Conservation (phyloP, 2,888 invertebrate genomes). For the Leptopilina myrica region DNA sequence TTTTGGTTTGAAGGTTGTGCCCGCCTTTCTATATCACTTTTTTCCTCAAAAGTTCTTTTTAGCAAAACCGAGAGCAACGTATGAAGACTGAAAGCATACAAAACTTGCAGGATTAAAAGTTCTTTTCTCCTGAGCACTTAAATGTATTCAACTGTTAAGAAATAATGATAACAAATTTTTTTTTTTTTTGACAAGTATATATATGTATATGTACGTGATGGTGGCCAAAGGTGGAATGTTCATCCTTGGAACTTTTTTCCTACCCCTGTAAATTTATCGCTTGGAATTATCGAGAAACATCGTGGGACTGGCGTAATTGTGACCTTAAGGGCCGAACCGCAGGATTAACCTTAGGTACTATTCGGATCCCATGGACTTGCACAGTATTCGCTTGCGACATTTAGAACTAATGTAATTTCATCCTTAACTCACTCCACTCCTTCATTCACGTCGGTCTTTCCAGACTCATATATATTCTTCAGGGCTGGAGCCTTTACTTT, state of each 20-base stretch:
- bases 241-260: slow-evolving; percentile 10
- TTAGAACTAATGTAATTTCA: slow-evolving; percentile 34
- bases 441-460: slow-evolving; percentile 22
- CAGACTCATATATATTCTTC: slow-evolving; percentile 11
- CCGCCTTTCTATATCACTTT: slow-evolving; percentile 11
- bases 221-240: not conserved
- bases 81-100: slow-evolving; percentile 24
- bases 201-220: too few relatives aligned
- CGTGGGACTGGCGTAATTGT: slow-evolving; percentile 25
- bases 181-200: slow-evolving; percentile 17
- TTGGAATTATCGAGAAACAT: slow-evolving; percentile 22
- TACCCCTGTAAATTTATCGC: slow-evolving; percentile 23
- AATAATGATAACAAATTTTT: slow-evolving; percentile 31
- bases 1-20: not conserved
- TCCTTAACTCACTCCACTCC: slow-evolving; percentile 15
- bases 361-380: slow-evolving; percentile 19
- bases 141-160: slow-evolving; percentile 23
- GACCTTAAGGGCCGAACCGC: slow-evolving; percentile 33
- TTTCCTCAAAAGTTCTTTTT: not conserved
- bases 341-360: slow-evolving; percentile 26
- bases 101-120: slow-evolving; percentile 28
- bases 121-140: not conserved
- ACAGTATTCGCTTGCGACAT: slow-evolving; percentile 34
- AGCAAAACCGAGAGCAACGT: not conserved
- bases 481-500: slow-evolving; percentile 6